phyloP scores from a whole-genome alignment of 1,140 invertebrate genomes.

The Hestina assimilis region DNA sequence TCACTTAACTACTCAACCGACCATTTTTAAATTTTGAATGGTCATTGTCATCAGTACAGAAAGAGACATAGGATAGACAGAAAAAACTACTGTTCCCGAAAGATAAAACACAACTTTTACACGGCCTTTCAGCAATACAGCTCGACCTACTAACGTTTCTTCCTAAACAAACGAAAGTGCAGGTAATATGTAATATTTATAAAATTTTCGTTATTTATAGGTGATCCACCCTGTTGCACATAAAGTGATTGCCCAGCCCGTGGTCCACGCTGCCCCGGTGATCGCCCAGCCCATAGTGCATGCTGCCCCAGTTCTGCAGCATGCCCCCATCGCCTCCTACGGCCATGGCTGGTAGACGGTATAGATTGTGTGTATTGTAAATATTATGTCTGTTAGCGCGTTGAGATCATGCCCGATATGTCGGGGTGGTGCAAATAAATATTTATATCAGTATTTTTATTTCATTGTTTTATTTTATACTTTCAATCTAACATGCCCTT shows the following conservation, averaged over 20 bases:
- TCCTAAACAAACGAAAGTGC: too few species aligned
- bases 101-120: too few species aligned
- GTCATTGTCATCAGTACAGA: too few species aligned
- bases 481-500: not conserved
- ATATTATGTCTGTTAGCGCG: conserved; percentile 47
- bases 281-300: conserved; percentile 31
- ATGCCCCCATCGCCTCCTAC: conserved; percentile 34
- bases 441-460: conserved; percentile 41
- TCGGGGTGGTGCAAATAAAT: conserved; percentile 59
- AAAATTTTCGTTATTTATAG: conserved; percentile 29
- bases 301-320: conserved; percentile 34
- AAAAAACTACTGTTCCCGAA: too few species aligned
- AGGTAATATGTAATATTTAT: too few species aligned
- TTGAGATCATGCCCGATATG: conserved; percentile 60
- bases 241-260: conserved; percentile 39
- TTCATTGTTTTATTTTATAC: conserved; percentile 17
- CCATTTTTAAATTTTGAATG: too few species aligned
- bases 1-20: too few species aligned
- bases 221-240: conserved; percentile 54
- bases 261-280: conserved; percentile 39
- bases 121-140: too few species aligned
- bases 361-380: conserved; percentile 35
- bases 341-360: conserved; percentile 61
- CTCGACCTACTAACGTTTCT: too few species aligned
- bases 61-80: too few species aligned